A percentile compares a stretch with the other conserved stretches of the same genome.
Conservation (phyloP, 2,888 invertebrate species). For the Odontocolon sp. region DNA sequence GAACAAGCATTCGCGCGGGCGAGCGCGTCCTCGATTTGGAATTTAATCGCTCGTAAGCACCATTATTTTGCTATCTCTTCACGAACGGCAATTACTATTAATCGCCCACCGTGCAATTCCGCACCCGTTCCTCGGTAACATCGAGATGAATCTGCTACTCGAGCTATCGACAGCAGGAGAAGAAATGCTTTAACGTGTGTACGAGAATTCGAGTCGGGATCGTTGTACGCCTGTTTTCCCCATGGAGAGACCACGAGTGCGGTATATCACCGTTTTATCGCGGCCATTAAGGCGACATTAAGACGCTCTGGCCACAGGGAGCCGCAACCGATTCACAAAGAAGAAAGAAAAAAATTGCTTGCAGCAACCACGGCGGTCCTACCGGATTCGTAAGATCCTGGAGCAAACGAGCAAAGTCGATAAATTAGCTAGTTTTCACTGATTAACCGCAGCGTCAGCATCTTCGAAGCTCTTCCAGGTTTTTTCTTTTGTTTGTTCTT, state of each 20-base stretch:
- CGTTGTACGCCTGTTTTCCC: conserved; percentile 34
- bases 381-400: conserved; percentile 39
- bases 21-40: conserved; percentile 53
- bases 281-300: conserved; percentile 71
- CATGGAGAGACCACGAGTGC: conserved; percentile 17
- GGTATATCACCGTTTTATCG: conserved; percentile 67
- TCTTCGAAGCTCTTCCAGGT: not conserved
- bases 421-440: conserved; percentile 24
- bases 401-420: conserved; percentile 6
- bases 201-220: conserved; percentile 50
- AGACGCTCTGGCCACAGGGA: conserved; percentile 64
- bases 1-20: not conserved
- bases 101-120: conserved; percentile 55
- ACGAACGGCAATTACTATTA: conserved; percentile 62
- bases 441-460: conserved; percentile 17
- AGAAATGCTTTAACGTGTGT: conserved; percentile 36
- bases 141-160: conserved; percentile 56
- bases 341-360: conserved; percentile 54
- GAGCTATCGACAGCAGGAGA: conserved; percentile 27
- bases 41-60: conserved; percentile 60
- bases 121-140: not conserved
- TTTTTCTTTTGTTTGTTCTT: too few relatives aligned
- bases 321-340: conserved; percentile 39
- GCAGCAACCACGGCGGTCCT: conserved; percentile 49
- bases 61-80: conserved; percentile 59